A percentile compares a stretch with the other conserved stretches of the same genome.
phyloP scores from a whole-genome alignment of 2,113 vertebrate genomes.

The Ceyx melanurus region DNA sequence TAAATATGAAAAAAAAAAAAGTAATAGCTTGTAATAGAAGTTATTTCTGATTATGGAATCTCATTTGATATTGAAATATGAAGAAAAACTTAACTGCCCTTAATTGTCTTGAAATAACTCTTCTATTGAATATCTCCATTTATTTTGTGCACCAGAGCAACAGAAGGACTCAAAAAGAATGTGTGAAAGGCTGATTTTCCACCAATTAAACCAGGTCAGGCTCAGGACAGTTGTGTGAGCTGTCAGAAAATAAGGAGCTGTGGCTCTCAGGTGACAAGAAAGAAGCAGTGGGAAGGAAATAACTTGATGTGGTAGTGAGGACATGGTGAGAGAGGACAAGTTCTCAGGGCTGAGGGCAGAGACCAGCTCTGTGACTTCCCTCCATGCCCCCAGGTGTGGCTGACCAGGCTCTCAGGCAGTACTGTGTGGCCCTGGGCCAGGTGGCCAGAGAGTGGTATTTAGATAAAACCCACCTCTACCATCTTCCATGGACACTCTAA shows the following conservation, averaged over 20 bases:
- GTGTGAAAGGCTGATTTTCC: neutral
- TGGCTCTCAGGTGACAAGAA: neutral
- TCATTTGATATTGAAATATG: neutral
- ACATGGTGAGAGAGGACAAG: neutral
- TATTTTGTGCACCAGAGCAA: neutral
- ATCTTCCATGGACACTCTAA: neutral
- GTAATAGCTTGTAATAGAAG: neutral
- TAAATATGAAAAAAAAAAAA: neutral
- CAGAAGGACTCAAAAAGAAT: neutral
- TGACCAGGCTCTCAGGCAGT: neutral
- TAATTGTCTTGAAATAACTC: neutral
- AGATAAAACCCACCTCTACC: neutral
- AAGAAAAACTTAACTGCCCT: neutral
- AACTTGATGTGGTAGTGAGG: neutral
- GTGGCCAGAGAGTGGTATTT: rapidly evolving
- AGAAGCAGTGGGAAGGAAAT: neutral
- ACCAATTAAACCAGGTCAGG: neutral
- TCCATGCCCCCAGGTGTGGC: rapidly evolving
- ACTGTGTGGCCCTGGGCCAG: neutral
- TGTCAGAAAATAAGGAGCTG: neutral
- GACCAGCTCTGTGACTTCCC: rapidly evolving
- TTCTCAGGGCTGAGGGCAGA: neutral
- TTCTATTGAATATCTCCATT: neutral
- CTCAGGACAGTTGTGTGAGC: neutral
- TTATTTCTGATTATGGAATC: conserved; percentile 9